Conservation (phyloP, 2,797 vertebrate genomes). For the Vireo griseus region DNA sequence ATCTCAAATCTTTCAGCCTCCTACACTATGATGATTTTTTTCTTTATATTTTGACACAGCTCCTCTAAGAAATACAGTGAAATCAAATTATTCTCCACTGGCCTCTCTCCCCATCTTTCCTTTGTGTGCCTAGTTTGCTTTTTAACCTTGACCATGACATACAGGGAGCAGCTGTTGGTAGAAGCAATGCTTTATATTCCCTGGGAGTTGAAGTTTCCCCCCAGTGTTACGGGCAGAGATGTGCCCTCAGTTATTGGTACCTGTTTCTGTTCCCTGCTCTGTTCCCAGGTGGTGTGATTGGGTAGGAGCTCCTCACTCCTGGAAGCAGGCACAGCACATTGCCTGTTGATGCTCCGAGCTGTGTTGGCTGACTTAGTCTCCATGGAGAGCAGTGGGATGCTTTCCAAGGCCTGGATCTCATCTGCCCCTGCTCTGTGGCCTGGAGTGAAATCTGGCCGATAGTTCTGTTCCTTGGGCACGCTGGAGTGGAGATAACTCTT, state of each 20-base stretch:
- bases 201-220: background rate
- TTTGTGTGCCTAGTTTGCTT: background rate
- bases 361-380: background rate
- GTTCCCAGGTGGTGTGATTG: background rate
- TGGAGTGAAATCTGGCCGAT: background rate
- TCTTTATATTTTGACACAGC: background rate
- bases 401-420: background rate
- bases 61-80: background rate
- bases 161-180: background rate
- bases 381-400: background rate
- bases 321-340: background rate
- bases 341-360: background rate
- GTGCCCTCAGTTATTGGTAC: background rate
- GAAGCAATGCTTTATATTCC: background rate
- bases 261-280: background rate
- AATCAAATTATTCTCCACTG: background rate
- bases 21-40: background rate
- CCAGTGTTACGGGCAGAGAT: background rate
- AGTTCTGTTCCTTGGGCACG: background rate
- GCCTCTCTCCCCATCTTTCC: background rate
- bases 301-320: background rate
- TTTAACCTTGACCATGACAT: background rate
- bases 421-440: background rate
- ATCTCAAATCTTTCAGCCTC: background rate
- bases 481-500: background rate